Evolutionary conservation across 2,113 vertebrate species (phyloP).

Genomic region (Spea bombifrons): DNA sequence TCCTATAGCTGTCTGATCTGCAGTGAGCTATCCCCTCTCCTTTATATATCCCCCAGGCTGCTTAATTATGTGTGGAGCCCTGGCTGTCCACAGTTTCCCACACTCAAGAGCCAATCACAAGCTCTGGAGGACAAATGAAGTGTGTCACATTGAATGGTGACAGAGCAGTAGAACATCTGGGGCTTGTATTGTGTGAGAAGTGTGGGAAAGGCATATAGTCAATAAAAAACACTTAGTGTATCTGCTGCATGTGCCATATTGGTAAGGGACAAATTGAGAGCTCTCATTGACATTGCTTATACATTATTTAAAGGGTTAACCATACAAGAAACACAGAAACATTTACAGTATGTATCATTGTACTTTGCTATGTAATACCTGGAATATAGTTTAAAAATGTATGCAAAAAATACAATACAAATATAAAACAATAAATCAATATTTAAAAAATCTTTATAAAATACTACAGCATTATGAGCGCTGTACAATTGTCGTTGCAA

Average conservation of each 20-base stretch:
- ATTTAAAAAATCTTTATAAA: too few relatives aligned
- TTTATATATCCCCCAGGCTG: slow-evolving; percentile 21
- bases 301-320: too few relatives aligned
- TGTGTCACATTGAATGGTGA: slow-evolving; percentile 37
- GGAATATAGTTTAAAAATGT: too few relatives aligned
- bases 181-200: slow-evolving; percentile 16
- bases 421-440: too few relatives aligned
- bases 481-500: too few relatives aligned
- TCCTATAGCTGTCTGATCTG: slow-evolving; percentile 11
- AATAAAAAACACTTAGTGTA: slow-evolving; percentile 26
- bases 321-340: too few relatives aligned
- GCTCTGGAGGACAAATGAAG: slow-evolving; percentile 20
- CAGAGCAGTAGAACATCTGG: slow-evolving; percentile 34
- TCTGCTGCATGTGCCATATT: slow-evolving; percentile 3
- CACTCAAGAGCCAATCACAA: slow-evolving; percentile 37
- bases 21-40: not conserved
- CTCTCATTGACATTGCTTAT: too few relatives aligned
- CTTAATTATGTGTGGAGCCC: slow-evolving; percentile 31
- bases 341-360: too few relatives aligned
- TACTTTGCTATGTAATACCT: too few relatives aligned
- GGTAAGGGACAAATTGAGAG: too few relatives aligned
- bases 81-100: slow-evolving; percentile 27
- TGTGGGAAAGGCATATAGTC: slow-evolving; percentile 28
- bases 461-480: too few relatives aligned
- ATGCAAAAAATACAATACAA: too few relatives aligned